Base-by-base conservation (phyloP, 2,113 vertebrate genomes). In the Circaetus cinerascens region DNA sequence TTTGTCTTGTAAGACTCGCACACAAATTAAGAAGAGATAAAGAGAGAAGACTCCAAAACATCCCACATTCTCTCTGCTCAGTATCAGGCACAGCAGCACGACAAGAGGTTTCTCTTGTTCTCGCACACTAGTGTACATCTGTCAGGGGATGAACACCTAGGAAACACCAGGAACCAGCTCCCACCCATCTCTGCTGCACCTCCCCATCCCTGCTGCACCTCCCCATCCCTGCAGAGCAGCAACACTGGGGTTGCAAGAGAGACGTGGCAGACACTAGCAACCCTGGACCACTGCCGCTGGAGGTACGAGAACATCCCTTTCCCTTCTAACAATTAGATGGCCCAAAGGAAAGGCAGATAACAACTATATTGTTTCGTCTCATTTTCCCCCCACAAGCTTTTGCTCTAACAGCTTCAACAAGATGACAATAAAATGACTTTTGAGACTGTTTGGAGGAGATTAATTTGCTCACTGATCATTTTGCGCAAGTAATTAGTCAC, bases 191-290 rank as follows among this genome's bases (percentile, higher is more conserved):
- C 55, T 59, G 50, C 48, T 50, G 19, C 18, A 38, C 3, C 30
- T 53, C 20, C 53, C 34, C 11, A 22, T 1, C n/a, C 29, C 55
- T 45, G 29, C 25, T 50, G 19, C 18, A 38, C 38, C 38, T 38
- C 38, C 38, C 38, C 38, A 38, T 38, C 38, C 29, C 55, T 45
- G 29, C 25, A 69, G n/a, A 40, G 43, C 10, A 17, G 11, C 46
- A 55, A 3, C 0, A 0, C 10, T 2, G 11, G 4, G 11, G 18
- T 0, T 23, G 34, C 27, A 25, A 67, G 18, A 26, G 9, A 46
- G 56, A 34, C 3, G 0, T 8, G 30, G 36, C 53, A 50, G 41
- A 23, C 14, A 4, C 26, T 0, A 11, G 23, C 17, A 27, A 27
- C 7, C 4, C 15, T 8, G 40, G 56, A 32, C 8, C 29, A 2